Conservation (phyloP, 1,140 invertebrate species). For the Pseudoatta argentina region DNA sequence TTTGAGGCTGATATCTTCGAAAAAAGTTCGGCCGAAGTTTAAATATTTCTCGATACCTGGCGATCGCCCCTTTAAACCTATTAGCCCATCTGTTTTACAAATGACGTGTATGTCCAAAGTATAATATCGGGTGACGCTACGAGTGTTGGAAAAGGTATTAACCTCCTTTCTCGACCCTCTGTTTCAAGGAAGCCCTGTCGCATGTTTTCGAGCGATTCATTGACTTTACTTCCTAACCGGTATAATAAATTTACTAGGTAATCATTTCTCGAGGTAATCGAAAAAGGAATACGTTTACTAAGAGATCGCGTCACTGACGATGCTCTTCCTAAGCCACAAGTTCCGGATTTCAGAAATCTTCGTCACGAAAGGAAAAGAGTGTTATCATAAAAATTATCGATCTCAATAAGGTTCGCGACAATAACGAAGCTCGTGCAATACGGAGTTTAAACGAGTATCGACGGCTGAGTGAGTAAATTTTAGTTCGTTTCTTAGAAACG, state of each 20-base stretch:
- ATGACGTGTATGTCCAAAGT: conserved; percentile 32
- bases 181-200: conserved; percentile 27
- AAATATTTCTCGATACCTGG: conserved; percentile 60
- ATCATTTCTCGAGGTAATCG: conserved; percentile 13
- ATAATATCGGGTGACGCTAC: not conserved
- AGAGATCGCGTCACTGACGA: not conserved
- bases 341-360: not conserved
- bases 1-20: conserved; percentile 39
- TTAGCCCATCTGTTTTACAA: conserved; percentile 25
- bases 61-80: conserved; percentile 25
- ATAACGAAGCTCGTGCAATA: conserved; percentile 10
- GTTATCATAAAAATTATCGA: not conserved
- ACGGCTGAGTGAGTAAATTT: not conserved
- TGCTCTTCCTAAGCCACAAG: too few species aligned
- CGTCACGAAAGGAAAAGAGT: not conserved
- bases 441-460: not conserved
- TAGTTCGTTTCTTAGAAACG: not conserved
- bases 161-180: conserved; percentile 34
- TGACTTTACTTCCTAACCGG: not conserved
- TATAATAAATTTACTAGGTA: not conserved
- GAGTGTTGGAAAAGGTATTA: conserved; percentile 40
- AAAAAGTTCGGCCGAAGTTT: conserved; percentile 55
- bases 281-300: not conserved
- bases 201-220: conserved; percentile 17
- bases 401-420: not conserved